Conservation (phyloP, 2,888 invertebrate species). For the Coecobrya sp. region DNA sequence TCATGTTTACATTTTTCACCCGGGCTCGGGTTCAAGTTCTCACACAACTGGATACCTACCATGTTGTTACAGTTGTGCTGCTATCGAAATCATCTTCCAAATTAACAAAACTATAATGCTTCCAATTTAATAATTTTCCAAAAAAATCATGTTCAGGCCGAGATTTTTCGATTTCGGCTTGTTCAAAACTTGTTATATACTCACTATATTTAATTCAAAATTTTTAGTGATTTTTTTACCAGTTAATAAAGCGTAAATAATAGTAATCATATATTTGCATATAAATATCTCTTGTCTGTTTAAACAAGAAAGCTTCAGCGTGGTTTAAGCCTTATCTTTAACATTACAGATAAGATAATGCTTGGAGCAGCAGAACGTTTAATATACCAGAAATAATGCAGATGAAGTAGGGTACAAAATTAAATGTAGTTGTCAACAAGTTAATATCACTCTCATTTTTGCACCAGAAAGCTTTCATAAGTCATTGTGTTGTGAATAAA, state of each 20-base stretch:
- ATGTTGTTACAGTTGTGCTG: neutral
- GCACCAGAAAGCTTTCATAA: neutral
- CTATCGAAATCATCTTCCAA: slow-evolving; percentile 28
- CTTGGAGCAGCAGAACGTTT: neutral
- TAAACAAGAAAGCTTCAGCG: neutral
- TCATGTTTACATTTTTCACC: slow-evolving; percentile 35
- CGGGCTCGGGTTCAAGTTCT: neutral
- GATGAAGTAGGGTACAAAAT: neutral
- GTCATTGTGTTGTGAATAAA: neutral
- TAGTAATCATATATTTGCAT: neutral
- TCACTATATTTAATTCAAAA: neutral
- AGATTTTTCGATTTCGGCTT: too few species aligned
- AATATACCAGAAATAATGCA: neutral
- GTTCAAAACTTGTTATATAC: too few species aligned
- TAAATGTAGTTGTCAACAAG: neutral
- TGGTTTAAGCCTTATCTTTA: slow-evolving; percentile 41
- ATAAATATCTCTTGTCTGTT: neutral
- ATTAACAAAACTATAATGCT: neutral
- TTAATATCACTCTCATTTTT: neutral
- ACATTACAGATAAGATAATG: slow-evolving; percentile 68
- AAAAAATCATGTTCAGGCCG: neutral
- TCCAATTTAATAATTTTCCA: neutral
- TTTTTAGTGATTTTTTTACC: neutral
- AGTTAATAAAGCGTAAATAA: neutral
- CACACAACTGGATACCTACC: slow-evolving; percentile 13